A percentile compares a stretch with the other conserved stretches of the same genome.
Evolutionary conservation across 2,888 invertebrate genomes (phyloP).

Genomic region (Eilema depressum): DNA sequence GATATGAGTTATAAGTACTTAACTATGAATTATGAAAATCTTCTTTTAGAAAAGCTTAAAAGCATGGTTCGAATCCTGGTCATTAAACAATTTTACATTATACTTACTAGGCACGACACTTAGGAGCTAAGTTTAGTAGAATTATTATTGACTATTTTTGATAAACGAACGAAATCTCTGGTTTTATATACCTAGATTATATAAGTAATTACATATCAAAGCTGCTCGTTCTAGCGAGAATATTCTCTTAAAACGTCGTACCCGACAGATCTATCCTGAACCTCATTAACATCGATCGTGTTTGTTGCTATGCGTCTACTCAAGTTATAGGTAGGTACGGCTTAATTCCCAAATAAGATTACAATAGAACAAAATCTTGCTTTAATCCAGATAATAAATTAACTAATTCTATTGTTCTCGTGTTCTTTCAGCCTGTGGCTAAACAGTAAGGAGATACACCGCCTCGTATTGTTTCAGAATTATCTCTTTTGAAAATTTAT

Average conservation of each 20-base stretch:
- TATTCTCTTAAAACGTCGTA: neutral
- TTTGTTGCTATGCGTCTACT: neutral
- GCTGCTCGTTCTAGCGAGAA: neutral
- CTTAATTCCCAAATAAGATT: slow-evolving; percentile 9
- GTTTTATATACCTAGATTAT: no score
- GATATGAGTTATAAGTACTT: no score
- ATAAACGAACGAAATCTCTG: no score
- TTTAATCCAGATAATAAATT: slow-evolving; percentile 18
- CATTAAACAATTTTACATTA: no score
- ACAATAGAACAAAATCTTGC: slow-evolving; percentile 16
- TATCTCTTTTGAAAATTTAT: slow-evolving; percentile 18
- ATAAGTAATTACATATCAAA: neutral
- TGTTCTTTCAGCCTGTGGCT: slow-evolving; percentile 14
- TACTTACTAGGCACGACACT: no score
- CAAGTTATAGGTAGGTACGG: neutral
- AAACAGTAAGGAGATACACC: slow-evolving; percentile 8
- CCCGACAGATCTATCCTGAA: neutral
- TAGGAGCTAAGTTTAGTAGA: no score
- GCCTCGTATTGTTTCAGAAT: slow-evolving; percentile 19
- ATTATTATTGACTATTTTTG: no score
- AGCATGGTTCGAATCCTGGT: no score
- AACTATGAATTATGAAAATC: no score
- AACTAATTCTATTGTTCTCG: slow-evolving; percentile 18
- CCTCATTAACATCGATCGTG: neutral
- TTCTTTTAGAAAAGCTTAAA: no score